Percentiles rank a stretch among this genome's conserved stretches.
phyloP scores from a whole-genome alignment of 2,888 invertebrate genomes.

The Philaethria dido region DNA sequence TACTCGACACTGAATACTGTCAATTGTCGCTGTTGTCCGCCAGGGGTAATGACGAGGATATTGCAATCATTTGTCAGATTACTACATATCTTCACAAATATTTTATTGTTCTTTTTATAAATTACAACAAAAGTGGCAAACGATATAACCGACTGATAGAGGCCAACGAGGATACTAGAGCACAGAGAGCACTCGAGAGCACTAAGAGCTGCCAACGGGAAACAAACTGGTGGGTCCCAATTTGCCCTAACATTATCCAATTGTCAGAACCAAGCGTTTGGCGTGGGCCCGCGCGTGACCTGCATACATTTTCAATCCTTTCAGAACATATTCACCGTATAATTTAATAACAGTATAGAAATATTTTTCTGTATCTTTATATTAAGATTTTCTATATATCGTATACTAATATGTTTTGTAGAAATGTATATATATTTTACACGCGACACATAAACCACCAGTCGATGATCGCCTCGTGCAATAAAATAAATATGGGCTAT shows the following conservation, averaged over 20 bases:
- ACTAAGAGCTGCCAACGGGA: constrained; percentile 62
- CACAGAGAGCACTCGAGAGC: constrained; percentile 69
- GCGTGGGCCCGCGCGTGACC: constrained; percentile 81
- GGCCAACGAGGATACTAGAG: constrained; percentile 61
- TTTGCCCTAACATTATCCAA: constrained; percentile 78
- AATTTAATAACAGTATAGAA: not conserved
- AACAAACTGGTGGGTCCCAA: constrained; percentile 77
- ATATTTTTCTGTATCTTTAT: no score
- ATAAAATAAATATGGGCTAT: constrained; percentile 60
- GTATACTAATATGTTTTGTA: constrained; percentile 21
- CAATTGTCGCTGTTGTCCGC: constrained; percentile 52
- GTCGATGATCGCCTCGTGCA: constrained; percentile 60
- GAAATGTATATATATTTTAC: constrained; percentile 34
- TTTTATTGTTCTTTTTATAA: constrained; percentile 7
- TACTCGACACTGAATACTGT: constrained; percentile 48
- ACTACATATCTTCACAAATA: not conserved
- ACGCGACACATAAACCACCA: constrained; percentile 50
- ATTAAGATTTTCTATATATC: no score
- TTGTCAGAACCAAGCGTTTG: constrained; percentile 77
- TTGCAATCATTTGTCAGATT: constrained; percentile 28
- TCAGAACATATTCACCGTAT: constrained; percentile 39
- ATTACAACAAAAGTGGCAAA: constrained; percentile 36
- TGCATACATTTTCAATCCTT: constrained; percentile 59
- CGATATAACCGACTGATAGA: constrained; percentile 59
- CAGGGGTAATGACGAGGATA: constrained; percentile 39